Percentiles rank a stretch among this genome's conserved stretches.
These are phyloP conservation scores for Lottia scabra DNA, from an alignment of 2,888 invertebrate species.

Conservation along the genomic window DNA sequence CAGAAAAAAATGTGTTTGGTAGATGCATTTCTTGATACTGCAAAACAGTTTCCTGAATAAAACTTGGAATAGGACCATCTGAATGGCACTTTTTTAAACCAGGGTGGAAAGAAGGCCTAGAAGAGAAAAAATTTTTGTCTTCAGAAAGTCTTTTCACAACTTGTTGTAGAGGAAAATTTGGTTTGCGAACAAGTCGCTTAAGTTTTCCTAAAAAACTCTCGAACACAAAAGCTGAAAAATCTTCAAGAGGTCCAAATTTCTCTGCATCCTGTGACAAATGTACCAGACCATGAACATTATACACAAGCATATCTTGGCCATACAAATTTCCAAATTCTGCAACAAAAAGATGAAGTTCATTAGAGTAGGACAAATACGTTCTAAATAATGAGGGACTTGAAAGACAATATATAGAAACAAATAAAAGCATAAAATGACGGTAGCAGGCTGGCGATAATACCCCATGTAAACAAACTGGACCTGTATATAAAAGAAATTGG, in stretches of 20 bases:
- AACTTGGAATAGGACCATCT: too few species aligned
- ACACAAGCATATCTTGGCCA: slow-evolving; percentile 18
- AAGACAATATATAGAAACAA: slow-evolving; percentile 38
- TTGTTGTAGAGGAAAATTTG: too few species aligned
- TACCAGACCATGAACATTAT: slow-evolving; percentile 16
- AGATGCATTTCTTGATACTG: too few species aligned
- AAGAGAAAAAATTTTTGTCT: too few species aligned
- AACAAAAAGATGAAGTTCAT: slow-evolving; percentile 35
- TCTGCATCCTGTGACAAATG: too few species aligned
- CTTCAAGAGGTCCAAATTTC: neutral
- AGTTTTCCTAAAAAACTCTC: neutral
- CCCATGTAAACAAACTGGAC: slow-evolving; percentile 36
- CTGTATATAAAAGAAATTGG: slow-evolving; percentile 50
- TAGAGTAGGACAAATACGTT: slow-evolving; percentile 23
- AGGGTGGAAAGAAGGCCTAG: too few species aligned
- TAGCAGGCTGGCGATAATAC: slow-evolving; percentile 19
- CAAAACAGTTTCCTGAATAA: too few species aligned
- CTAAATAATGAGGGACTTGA: slow-evolving; percentile 17
- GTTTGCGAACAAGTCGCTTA: neutral
- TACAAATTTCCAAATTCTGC: slow-evolving; percentile 28
- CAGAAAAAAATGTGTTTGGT: too few species aligned
- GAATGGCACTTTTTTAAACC: too few species aligned
- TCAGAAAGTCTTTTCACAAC: too few species aligned
- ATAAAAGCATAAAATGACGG: slow-evolving; percentile 36
- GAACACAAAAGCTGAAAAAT: neutral